Conservation (phyloP, 1,140 invertebrate genomes). For the Vanessa tameamea region DNA sequence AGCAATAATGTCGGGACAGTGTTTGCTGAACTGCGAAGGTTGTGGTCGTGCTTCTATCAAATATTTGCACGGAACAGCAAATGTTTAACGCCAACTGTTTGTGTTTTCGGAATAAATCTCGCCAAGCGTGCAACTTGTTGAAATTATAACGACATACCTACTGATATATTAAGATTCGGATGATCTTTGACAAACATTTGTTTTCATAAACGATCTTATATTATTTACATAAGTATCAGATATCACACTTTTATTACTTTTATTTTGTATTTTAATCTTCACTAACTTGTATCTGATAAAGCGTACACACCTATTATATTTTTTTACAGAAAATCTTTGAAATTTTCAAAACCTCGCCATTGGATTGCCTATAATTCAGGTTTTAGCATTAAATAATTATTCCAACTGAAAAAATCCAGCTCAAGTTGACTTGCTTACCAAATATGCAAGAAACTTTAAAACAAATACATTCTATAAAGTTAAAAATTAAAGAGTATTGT, state of each 20-base stretch:
- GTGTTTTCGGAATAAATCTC: background rate
- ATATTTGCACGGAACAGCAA: conserved; percentile 15
- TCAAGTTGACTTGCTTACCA: background rate
- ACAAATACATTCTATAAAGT: background rate
- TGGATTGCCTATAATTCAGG: no score
- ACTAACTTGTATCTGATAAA: no score
- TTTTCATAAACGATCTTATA: background rate
- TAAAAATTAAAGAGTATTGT: background rate
- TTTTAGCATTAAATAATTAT: no score
- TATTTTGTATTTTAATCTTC: no score
- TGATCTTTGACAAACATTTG: background rate
- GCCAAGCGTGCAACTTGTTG: conserved; percentile 6
- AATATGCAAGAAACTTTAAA: background rate
- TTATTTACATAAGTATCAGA: no score
- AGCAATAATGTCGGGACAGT: background rate
- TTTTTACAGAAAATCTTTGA: no score
- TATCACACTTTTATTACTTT: no score
- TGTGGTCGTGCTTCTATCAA: conserved; percentile 10
- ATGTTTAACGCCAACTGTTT: conserved; percentile 6
- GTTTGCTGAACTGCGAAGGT: conserved; percentile 1
- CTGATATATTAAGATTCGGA: no score
- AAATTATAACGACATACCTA: background rate
- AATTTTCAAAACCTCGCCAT: no score
- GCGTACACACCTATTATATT: no score
- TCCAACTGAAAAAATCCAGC: background rate